A percentile compares a stretch with the other conserved stretches of the same genome.
Conservation (phyloP, 2,797 vertebrate species). For the Coluber constrictor region DNA sequence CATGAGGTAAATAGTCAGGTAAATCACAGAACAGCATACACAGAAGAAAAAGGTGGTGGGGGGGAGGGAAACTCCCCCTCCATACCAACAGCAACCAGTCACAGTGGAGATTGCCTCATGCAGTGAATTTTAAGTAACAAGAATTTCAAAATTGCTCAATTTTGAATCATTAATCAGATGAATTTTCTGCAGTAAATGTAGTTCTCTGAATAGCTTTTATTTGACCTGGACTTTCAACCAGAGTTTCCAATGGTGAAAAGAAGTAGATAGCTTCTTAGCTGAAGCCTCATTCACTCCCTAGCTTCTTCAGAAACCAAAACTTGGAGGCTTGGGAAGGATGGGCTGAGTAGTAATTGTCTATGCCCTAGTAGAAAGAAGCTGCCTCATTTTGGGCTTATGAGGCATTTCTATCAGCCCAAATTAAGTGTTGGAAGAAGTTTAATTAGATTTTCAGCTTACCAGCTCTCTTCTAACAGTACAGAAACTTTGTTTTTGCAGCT, state of each 20-base stretch:
- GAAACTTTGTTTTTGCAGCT: not conserved
- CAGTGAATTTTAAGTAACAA: not conserved
- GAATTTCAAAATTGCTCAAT: not conserved
- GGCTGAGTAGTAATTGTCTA: not conserved
- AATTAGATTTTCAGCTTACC: not conserved
- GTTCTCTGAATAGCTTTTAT: not conserved
- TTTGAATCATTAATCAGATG: not conserved
- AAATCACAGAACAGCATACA: too few relatives aligned
- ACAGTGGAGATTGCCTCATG: too few relatives aligned
- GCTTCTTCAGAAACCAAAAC: not conserved
- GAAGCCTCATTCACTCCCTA: not conserved
- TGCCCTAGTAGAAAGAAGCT: not conserved
- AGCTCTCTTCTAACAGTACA: not conserved
- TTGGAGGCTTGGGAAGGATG: not conserved
- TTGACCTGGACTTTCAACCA: not conserved
- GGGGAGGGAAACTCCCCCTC: too few relatives aligned
- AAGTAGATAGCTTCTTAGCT: not conserved
- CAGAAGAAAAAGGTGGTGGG: too few relatives aligned
- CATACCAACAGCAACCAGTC: too few relatives aligned
- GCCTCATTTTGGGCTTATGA: not conserved
- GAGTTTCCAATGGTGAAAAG: not conserved
- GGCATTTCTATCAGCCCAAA: not conserved
- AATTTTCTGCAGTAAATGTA: not conserved
- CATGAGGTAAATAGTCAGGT: too few relatives aligned
- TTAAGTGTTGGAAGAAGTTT: not conserved